Evolutionary conservation across 2,113 vertebrate species (phyloP), one percentile per base, ranked within the genome.

Genomic region (Myiagra hebetior): DNA sequence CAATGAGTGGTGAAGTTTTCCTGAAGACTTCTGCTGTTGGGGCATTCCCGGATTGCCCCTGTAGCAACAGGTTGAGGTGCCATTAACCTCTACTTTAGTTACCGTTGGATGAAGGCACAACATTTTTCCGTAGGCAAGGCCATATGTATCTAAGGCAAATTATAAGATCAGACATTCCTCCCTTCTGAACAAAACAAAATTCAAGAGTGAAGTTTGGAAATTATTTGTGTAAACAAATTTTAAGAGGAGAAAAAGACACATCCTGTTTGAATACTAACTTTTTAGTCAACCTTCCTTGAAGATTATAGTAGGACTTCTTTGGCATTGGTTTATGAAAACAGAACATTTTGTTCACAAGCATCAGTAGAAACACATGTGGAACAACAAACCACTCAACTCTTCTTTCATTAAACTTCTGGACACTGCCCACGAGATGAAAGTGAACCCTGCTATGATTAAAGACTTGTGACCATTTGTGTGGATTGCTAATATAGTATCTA

Each of bases 91-190:
- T 85, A 20, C 9, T 9, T 59, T 69, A 26, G 3, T 55, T 68
- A 44, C 30, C 22, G 18, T 0, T 77, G 35, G 23, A 47, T 50
- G 28, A 89, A 95, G 37, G 67, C 77, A 72, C 3, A 2, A 22
- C 4, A 35, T 59, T 52, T 86, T 69, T 69, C 17, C 0, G 0
- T 46, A 39, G 35, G 23, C 7, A 30, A 39, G 7, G 22, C 37
- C 3, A 7, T 5, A 15, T 18, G 5, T 39, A 18, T 70, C 16
- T 57, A 33, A 5, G 14, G 13, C 4, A 79, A 62, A 83, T 57
- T 24, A 53, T 19, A 75, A 73, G 11, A 23, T 59, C 15, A 49
- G 3, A 19, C 11, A 28, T n/a, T 84, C 5, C 8, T 64, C 74
- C 60, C 35, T 60, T 92, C 28, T 50, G 49, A 83, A 46, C 5